These are phyloP conservation scores for Ailurus styani DNA, from an alignment of 2,113 vertebrate species.

Conservation along the genomic window DNA sequence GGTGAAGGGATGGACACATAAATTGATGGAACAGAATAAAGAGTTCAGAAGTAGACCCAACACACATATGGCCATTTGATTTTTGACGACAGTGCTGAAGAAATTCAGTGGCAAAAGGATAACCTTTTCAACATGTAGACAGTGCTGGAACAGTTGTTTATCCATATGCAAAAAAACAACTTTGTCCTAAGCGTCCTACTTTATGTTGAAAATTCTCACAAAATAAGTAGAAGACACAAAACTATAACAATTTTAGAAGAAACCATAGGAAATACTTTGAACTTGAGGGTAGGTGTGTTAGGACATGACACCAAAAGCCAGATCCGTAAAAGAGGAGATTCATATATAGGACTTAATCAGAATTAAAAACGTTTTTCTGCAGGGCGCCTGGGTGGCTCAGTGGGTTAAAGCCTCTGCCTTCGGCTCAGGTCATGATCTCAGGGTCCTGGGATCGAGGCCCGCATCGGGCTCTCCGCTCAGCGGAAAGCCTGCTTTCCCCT, in stretches of 20 bases:
- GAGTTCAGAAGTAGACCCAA: background rate
- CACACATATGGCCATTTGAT: background rate
- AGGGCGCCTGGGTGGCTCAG: no score
- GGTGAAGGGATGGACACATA: background rate
- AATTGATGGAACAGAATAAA: background rate
- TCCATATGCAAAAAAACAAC: background rate
- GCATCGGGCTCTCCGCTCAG: no score
- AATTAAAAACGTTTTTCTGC: background rate
- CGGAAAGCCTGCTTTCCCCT: no score
- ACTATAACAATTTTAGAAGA: background rate
- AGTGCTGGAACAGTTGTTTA: background rate
- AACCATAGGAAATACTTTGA: background rate
- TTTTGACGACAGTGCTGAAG: background rate
- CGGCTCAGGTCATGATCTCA: no score
- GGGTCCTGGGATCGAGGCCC: no score
- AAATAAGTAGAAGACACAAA: background rate
- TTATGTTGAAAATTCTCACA: background rate
- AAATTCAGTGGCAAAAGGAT: background rate
- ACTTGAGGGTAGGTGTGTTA: background rate
- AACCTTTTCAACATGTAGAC: background rate
- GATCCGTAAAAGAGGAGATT: background rate
- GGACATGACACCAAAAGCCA: background rate
- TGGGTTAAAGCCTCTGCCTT: no score
- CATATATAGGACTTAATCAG: background rate
- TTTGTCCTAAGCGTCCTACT: background rate